phyloP scores from a whole-genome alignment of 1,140 invertebrate species.

The Cherax quadricarinatus region DNA sequence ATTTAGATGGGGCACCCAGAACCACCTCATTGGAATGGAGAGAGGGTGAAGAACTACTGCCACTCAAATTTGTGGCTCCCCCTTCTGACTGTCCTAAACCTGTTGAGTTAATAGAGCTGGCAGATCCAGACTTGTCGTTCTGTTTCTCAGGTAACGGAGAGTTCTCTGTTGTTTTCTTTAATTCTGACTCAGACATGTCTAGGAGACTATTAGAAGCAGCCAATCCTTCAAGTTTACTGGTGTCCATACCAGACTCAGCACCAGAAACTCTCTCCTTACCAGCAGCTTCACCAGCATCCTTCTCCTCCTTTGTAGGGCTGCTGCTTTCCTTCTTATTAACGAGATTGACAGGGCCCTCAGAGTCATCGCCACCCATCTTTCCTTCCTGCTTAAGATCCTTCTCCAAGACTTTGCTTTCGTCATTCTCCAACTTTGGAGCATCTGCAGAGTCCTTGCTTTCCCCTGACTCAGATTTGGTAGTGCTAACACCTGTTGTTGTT shows the following conservation, averaged over 20 bases:
- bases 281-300: background rate
- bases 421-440: background rate
- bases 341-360: background rate
- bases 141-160: constrained; percentile 6
- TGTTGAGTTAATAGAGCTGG: background rate
- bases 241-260: background rate
- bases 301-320: background rate
- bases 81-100: background rate
- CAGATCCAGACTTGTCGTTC: background rate
- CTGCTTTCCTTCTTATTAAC: background rate
- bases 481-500: background rate
- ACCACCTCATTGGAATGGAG: constrained; percentile 32
- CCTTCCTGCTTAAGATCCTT: background rate
- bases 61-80: background rate
- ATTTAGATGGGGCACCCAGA: constrained; percentile 37
- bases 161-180: background rate
- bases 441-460: background rate
- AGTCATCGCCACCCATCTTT: background rate
- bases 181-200: background rate
- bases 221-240: background rate
- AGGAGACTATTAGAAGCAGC: background rate
- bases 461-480: background rate
- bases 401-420: background rate
- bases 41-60: background rate
- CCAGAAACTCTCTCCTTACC: background rate